phyloP scores from a whole-genome alignment of 2,113 vertebrate genomes.

The Leptobrachium leishanense region DNA sequence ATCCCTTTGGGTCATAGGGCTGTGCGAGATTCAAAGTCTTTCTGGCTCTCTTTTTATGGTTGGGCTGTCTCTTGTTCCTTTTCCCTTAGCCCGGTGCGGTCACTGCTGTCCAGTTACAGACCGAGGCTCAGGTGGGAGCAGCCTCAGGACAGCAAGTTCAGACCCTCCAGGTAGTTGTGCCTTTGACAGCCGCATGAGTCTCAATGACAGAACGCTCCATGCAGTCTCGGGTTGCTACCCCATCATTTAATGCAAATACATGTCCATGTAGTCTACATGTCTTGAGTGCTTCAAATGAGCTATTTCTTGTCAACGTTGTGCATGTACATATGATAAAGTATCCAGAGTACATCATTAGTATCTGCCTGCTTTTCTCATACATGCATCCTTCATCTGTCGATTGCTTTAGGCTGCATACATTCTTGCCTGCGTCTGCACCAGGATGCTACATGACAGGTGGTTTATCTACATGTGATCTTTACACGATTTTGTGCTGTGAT shows the following conservation, averaged over 20 bases:
- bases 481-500: background rate
- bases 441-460: background rate
- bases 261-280: background rate
- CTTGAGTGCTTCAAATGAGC: background rate
- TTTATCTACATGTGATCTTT: background rate
- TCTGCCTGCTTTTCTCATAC: conserved; percentile 1
- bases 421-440: too few species aligned
- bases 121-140: conserved; percentile 92
- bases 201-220: background rate
- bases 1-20: too few species aligned
- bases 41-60: conserved; percentile 13
- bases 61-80: conserved; percentile 69
- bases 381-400: background rate
- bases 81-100: conserved; percentile 96
- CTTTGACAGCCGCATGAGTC: conserved; percentile 20
- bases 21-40: too few species aligned
- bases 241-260: background rate
- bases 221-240: conserved; percentile 1
- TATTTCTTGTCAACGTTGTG: background rate
- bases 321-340: background rate
- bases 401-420: background rate
- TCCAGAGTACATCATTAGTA: background rate
- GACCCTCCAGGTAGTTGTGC: conserved; percentile 99
- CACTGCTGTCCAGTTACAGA: conserved; percentile 98
- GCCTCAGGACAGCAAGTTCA: conserved; percentile 99